Evolutionary conservation across 1,140 invertebrate genomes (phyloP).

Genomic region (Oppia nitens): DNA sequence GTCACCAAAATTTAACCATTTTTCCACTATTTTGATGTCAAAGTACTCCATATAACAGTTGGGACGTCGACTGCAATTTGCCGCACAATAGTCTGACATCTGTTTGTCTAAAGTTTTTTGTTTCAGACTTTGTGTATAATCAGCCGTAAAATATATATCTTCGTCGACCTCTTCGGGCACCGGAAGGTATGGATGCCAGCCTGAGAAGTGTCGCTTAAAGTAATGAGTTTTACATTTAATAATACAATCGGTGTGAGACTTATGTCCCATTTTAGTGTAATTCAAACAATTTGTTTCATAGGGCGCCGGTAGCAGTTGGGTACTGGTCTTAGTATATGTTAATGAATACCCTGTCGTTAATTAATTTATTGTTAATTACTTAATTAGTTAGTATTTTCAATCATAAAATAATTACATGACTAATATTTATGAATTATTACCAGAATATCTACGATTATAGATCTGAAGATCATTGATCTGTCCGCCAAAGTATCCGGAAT

Average conservation of each 20-base stretch:
- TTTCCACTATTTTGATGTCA: neutral
- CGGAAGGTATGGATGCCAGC: slow-evolving; percentile 8
- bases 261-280: slow-evolving; percentile 9
- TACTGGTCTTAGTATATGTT: slow-evolving; percentile 8
- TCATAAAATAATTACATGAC: no score
- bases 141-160: neutral
- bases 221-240: slow-evolving; percentile 8
- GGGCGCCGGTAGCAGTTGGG: slow-evolving; percentile 3
- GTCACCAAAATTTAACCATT: no score
- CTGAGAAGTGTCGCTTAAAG: slow-evolving; percentile 2
- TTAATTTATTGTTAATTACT: no score
- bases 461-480: slow-evolving; percentile 8
- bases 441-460: slow-evolving; percentile 6
- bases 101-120: slow-evolving; percentile 11
- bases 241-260: slow-evolving; percentile 5
- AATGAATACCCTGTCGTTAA: slow-evolving; percentile 1
- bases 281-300: slow-evolving; percentile 8
- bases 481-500: slow-evolving; percentile 5
- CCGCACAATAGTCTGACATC: slow-evolving; percentile 2
- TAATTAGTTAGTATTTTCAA: no score
- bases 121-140: neutral
- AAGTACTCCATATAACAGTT: slow-evolving; percentile 5
- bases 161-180: neutral
- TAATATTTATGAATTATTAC: no score
- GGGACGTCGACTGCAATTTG: neutral